Conservation (phyloP, 2,888 invertebrate species). For the Adela reaumurella region DNA sequence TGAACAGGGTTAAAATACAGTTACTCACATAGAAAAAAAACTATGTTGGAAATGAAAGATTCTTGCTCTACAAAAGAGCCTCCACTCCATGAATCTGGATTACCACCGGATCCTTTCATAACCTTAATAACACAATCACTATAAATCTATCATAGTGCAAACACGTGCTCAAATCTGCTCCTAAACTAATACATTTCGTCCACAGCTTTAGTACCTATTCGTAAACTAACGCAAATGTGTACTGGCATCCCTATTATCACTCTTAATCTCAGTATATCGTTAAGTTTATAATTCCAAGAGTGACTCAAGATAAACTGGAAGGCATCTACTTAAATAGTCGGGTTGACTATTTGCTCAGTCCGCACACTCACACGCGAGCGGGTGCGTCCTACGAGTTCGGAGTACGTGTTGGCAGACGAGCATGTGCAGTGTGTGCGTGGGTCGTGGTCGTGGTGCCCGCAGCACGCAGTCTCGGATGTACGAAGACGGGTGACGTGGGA, state of each 20-base stretch:
- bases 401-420: too few species aligned
- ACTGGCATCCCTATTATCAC: too few species aligned
- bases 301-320: too few species aligned
- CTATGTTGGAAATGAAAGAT: too few species aligned
- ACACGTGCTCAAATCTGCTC: constrained; percentile 54
- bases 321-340: constrained; percentile 36
- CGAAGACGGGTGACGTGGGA: constrained; percentile 31
- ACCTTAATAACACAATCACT: constrained; percentile 58
- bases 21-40: too few species aligned
- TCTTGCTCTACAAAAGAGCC: too few species aligned
- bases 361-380: background rate
- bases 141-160: constrained; percentile 57
- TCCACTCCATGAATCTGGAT: background rate
- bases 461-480: constrained; percentile 38
- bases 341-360: constrained; percentile 52
- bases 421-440: too few species aligned
- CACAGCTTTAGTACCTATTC: constrained; percentile 40
- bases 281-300: too few species aligned
- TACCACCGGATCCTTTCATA: constrained; percentile 23
- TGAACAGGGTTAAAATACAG: too few species aligned
- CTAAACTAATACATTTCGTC: constrained; percentile 58
- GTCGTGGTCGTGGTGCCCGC: constrained; percentile 35
- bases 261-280: too few species aligned
- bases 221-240: too few species aligned
- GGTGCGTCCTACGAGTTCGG: background rate